phyloP scores from a whole-genome alignment of 2,888 invertebrate genomes.

The Pterobdella sp. region DNA sequence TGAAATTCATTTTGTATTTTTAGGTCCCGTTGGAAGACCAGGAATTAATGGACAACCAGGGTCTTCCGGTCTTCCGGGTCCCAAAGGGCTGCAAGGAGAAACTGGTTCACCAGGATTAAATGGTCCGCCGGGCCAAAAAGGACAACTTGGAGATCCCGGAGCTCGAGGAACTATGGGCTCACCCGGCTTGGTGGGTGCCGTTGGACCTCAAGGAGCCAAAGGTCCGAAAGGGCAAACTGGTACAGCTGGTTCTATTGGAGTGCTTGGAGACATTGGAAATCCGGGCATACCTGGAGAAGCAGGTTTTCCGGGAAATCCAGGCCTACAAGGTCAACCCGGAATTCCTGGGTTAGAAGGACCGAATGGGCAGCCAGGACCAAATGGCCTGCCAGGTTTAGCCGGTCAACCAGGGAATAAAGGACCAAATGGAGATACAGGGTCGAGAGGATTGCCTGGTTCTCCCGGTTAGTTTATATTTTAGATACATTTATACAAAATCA shows the following conservation, averaged over 20 bases:
- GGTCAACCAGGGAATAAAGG: constrained; percentile 50
- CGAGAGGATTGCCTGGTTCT: constrained; percentile 21
- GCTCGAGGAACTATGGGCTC: constrained; percentile 18
- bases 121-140: constrained; percentile 14
- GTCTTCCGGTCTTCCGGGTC: constrained; percentile 15
- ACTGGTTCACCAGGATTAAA: constrained; percentile 12
- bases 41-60: constrained; percentile 24
- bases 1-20: too few species aligned
- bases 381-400: constrained; percentile 34
- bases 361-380: constrained; percentile 29
- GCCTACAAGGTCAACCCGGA: constrained; percentile 36
- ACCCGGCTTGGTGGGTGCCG: constrained; percentile 27
- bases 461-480: neutral
- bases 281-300: constrained; percentile 37
- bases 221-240: constrained; percentile 35
- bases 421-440: constrained; percentile 27
- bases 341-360: constrained; percentile 14
- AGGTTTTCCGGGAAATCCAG: constrained; percentile 29
- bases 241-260: constrained; percentile 32
- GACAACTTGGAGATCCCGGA: constrained; percentile 14
- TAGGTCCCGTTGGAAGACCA: constrained; percentile 8
- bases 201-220: constrained; percentile 32
- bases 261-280: constrained; percentile 29
- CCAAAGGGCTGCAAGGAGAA: constrained; percentile 33
- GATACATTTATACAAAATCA: neutral